Percentiles rank a stretch among this genome's conserved stretches.
phyloP scores from a whole-genome alignment of 2,113 vertebrate species.

The Varanus komodoensis region DNA sequence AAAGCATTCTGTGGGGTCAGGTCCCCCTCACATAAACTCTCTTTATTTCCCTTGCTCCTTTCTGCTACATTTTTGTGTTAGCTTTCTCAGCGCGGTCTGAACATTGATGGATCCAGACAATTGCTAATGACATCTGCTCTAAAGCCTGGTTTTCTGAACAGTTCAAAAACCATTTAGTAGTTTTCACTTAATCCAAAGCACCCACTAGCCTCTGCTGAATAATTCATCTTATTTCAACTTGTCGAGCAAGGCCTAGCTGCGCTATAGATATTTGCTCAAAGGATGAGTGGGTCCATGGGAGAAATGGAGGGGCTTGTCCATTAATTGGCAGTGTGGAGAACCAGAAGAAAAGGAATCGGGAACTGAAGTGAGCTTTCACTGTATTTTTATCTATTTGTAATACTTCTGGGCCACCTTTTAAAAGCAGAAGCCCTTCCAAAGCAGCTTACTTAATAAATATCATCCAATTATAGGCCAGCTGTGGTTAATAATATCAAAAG shows the following conservation, averaged over 20 bases:
- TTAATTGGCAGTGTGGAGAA: background rate
- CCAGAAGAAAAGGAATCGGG: background rate
- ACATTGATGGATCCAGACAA: background rate
- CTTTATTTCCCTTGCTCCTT: background rate
- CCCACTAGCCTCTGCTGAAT: background rate
- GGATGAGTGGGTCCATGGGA: background rate
- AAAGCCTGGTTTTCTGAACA: background rate
- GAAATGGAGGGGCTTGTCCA: background rate
- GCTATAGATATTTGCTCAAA: background rate
- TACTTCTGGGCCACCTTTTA: too few species aligned
- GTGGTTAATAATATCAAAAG: too few species aligned
- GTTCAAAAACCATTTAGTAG: background rate
- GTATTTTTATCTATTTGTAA: too few species aligned
- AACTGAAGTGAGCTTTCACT: background rate
- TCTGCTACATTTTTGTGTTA: background rate
- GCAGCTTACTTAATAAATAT: too few species aligned
- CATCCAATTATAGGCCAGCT: too few species aligned
- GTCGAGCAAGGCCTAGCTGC: background rate
- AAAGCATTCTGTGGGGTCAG: background rate
- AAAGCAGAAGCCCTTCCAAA: too few species aligned
- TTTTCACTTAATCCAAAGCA: slow-evolving; percentile 6
- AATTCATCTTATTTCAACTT: slow-evolving; percentile 3
- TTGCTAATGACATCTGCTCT: background rate
- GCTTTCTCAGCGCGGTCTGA: background rate
- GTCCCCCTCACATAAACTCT: background rate